A percentile compares a stretch with the other conserved stretches of the same genome.
Evolutionary conservation across 1,140 invertebrate genomes (phyloP).

Genomic region (Drosophila malerkotliana): DNA sequence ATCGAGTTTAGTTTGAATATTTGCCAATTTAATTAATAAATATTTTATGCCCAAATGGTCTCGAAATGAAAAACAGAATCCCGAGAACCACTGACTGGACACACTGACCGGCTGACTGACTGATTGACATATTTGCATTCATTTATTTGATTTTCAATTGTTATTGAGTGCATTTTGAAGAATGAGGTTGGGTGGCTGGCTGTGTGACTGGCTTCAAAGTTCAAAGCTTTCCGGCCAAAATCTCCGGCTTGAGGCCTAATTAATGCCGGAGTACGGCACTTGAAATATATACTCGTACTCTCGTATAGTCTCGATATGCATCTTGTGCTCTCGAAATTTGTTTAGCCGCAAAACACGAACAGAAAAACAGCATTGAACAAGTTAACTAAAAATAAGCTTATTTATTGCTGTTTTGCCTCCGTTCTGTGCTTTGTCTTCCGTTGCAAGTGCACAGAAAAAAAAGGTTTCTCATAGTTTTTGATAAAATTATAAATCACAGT

Average conservation of each 20-base stretch:
- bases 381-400: conserved; percentile 67
- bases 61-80: background rate
- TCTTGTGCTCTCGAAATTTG: conserved; percentile 25
- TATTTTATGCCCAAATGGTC: conserved; percentile 27
- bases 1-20: conserved; percentile 11
- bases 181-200: background rate
- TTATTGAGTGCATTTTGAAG: conserved; percentile 7
- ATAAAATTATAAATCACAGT: background rate
- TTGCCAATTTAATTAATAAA: conserved; percentile 35
- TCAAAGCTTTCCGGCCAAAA: conserved; percentile 15
- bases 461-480: background rate
- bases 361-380: conserved; percentile 31
- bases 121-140: conserved; percentile 49
- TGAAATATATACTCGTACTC: conserved; percentile 21
- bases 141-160: conserved; percentile 50
- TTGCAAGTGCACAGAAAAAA: conserved; percentile 45
- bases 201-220: background rate
- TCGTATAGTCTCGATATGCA: conserved; percentile 32
- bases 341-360: conserved; percentile 20
- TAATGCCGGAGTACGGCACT: conserved; percentile 23
- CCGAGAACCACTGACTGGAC: background rate
- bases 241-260: conserved; percentile 9
- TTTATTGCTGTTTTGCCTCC: conserved; percentile 56
- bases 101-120: conserved; percentile 15
- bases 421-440: conserved; percentile 56